These are phyloP conservation scores for Linepithema humile DNA, from an alignment of 1,140 invertebrate genomes.

Conservation along the genomic window DNA sequence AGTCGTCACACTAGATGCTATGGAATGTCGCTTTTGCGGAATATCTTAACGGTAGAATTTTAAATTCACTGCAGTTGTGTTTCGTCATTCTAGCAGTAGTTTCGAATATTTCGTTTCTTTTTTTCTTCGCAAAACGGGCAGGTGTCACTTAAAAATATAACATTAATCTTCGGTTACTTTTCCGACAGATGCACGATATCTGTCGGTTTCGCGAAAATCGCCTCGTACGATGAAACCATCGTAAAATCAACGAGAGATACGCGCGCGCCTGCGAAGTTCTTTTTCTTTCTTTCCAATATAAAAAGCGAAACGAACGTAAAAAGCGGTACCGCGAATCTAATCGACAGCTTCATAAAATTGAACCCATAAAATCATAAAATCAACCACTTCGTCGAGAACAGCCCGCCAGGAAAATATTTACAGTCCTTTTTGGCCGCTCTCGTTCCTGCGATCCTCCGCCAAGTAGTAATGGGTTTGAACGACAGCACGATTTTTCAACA, in stretches of 20 bases:
- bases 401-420: slow-evolving; percentile 78
- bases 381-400: slow-evolving; percentile 74
- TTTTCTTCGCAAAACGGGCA: background rate
- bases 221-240: slow-evolving; percentile 38
- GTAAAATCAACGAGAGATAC: slow-evolving; percentile 56
- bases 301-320: slow-evolving; percentile 68
- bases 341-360: slow-evolving; percentile 84
- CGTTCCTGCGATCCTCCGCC: slow-evolving; percentile 64
- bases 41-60: background rate
- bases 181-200: slow-evolving; percentile 15
- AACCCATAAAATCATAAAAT: slow-evolving; percentile 84
- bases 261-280: background rate
- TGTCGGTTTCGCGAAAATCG: slow-evolving; percentile 56
- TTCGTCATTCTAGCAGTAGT: background rate
- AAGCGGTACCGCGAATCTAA: slow-evolving; percentile 78
- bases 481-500: background rate
- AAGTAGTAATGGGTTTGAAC: slow-evolving; percentile 60
- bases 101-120: background rate
- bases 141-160: background rate
- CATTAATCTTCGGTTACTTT: background rate
- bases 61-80: background rate
- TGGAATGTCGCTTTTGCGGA: background rate
- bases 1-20: background rate
- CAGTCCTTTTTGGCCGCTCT: slow-evolving; percentile 76
- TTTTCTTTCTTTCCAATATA: slow-evolving; percentile 28